Conservation (phyloP, 2,888 invertebrate species). For the Scaptomyza caliginosa region DNA sequence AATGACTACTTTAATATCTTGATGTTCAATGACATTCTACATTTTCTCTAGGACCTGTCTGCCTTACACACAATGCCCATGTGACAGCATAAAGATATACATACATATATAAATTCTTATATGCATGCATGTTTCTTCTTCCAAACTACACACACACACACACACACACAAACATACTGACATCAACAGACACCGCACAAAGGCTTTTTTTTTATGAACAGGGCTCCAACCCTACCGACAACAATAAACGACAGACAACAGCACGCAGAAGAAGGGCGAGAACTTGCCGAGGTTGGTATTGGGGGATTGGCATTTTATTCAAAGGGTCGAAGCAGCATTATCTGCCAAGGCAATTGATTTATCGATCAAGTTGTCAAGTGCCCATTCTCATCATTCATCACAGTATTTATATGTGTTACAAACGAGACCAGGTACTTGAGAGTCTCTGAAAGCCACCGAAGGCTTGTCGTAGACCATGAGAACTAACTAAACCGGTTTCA, state of each 20-base stretch:
- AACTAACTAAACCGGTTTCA: slow-evolving; percentile 6
- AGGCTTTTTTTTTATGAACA: slow-evolving; percentile 30
- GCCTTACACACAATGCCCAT: slow-evolving; percentile 47
- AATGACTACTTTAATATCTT: slow-evolving; percentile 60
- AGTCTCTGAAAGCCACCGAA: slow-evolving; percentile 2
- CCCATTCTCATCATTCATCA: slow-evolving; percentile 73
- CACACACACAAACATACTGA: no score
- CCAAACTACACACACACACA: slow-evolving; percentile 39
- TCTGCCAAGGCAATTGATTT: slow-evolving; percentile 76
- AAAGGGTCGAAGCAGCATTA: slow-evolving; percentile 68
- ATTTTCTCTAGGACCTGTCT: slow-evolving; percentile 43
- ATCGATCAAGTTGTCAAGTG: slow-evolving; percentile 80
- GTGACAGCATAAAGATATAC: slow-evolving; percentile 25
- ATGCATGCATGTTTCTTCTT: slow-evolving; percentile 21
- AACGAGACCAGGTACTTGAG: slow-evolving; percentile 36
- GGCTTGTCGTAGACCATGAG: background rate
- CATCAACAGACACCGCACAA: slow-evolving; percentile 42
- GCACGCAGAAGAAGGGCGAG: slow-evolving; percentile 9
- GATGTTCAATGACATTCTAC: slow-evolving; percentile 72
- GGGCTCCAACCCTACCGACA: slow-evolving; percentile 2
- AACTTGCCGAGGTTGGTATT: background rate
- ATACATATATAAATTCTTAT: slow-evolving; percentile 30
- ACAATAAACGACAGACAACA: slow-evolving; percentile 27
- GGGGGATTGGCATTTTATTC: slow-evolving; percentile 43
- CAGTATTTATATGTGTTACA: slow-evolving; percentile 65